Percentiles rank a stretch among this genome's conserved stretches.
phyloP scores from a whole-genome alignment of 2,113 vertebrate species.

The Aphyosemion australe region DNA sequence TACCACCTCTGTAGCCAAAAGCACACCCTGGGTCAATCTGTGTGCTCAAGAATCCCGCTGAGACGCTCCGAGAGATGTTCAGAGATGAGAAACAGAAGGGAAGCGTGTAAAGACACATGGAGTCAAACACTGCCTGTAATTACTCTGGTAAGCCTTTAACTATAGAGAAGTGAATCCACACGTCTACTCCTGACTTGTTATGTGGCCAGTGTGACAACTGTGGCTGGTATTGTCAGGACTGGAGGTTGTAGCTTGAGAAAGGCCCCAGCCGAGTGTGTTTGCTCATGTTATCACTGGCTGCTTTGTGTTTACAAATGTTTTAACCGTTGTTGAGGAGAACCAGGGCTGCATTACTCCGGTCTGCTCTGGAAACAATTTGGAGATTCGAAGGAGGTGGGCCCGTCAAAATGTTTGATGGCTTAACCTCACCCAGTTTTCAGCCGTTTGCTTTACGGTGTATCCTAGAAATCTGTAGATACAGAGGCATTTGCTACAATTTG shows the following conservation, averaged over 20 bases:
- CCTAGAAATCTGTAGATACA: constrained; percentile 19
- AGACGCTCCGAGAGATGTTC: constrained; percentile 13
- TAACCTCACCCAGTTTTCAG: constrained; percentile 32
- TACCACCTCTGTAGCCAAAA: constrained; percentile 57
- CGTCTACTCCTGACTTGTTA: constrained; percentile 47
- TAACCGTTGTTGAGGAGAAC: constrained; percentile 56
- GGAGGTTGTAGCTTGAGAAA: constrained; percentile 39
- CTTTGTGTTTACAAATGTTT: constrained; percentile 66
- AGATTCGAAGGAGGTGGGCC: constrained; percentile 12
- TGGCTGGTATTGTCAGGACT: constrained; percentile 12
- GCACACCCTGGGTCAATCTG: constrained; percentile 42
- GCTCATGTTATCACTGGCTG: constrained; percentile 50
- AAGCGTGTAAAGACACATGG: constrained; percentile 7
- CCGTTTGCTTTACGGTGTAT: constrained; percentile 38
- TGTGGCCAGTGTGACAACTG: constrained; percentile 44
- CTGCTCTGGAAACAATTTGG: constrained; percentile 15
- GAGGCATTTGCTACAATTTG: constrained; percentile 17
- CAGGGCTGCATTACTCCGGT: constrained; percentile 17
- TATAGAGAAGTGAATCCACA: constrained; percentile 50
- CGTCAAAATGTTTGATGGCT: constrained; percentile 19
- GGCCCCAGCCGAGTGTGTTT: constrained; percentile 51
- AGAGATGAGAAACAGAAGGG: constrained; percentile 19
- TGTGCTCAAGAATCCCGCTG: constrained; percentile 4
- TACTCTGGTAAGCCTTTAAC: constrained; percentile 66
- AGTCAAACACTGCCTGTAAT: constrained; percentile 47